Conservation (phyloP, 2,113 vertebrate species). For the Brachyhypopomus gauderio region DNA sequence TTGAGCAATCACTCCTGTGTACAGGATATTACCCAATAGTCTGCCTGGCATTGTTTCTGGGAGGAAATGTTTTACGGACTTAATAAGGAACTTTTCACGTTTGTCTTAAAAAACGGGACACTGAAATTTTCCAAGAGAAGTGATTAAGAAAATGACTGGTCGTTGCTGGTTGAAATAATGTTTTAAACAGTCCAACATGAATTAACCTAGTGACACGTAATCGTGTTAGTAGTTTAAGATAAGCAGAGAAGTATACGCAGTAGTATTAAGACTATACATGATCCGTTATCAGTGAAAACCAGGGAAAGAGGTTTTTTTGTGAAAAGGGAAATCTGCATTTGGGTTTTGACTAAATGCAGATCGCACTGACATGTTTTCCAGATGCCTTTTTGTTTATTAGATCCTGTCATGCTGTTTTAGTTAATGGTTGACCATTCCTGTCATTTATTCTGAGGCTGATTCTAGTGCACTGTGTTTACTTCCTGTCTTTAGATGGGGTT, state of each 20-base stretch:
- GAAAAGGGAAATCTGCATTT: background rate
- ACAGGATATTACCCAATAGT: background rate
- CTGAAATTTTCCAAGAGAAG: too few relatives aligned
- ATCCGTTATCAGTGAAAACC: too few relatives aligned
- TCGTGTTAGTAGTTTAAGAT: too few relatives aligned
- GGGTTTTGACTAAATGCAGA: slow-evolving; percentile 21
- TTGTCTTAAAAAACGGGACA: too few relatives aligned
- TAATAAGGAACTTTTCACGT: background rate
- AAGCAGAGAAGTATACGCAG: too few relatives aligned
- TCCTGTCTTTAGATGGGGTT: background rate
- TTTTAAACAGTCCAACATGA: too few relatives aligned
- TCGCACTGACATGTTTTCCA: slow-evolving; percentile 19
- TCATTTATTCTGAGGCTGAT: slow-evolving; percentile 44
- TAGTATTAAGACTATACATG: too few relatives aligned
- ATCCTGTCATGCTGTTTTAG: slow-evolving; percentile 48
- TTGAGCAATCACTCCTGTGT: background rate
- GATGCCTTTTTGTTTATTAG: slow-evolving; percentile 22
- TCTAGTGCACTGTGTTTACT: background rate
- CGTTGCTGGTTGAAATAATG: too few relatives aligned
- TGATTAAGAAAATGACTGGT: too few relatives aligned
- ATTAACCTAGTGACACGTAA: too few relatives aligned
- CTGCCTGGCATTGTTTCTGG: background rate
- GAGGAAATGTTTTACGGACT: background rate
- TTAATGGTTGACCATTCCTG: slow-evolving; percentile 64
- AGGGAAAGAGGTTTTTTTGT: too few relatives aligned